Evolutionary conservation across 2,888 invertebrate genomes (phyloP).

Genomic region (Pseudanteris insignis): DNA sequence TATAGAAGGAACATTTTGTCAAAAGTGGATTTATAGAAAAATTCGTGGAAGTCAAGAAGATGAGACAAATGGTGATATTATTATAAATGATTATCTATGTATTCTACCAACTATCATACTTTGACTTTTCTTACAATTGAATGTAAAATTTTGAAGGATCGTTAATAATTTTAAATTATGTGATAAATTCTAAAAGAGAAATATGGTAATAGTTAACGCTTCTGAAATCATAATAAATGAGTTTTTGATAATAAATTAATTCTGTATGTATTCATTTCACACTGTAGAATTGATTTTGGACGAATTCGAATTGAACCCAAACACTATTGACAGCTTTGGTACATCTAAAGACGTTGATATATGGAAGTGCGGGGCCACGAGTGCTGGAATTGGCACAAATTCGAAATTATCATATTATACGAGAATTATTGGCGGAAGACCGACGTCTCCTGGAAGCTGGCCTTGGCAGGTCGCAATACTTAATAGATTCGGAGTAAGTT

Average conservation of each 20-base stretch:
- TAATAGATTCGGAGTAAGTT: conserved; percentile 79
- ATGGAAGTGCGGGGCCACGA: conserved; percentile 60
- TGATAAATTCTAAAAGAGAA: too few relatives aligned
- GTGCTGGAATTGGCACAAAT: conserved; percentile 48
- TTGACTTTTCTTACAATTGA: too few relatives aligned
- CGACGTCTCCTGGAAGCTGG: conserved; percentile 85
- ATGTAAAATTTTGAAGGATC: too few relatives aligned
- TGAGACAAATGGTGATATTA: conserved; percentile 55
- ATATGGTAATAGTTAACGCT: too few relatives aligned
- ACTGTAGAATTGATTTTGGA: conserved; percentile 45
- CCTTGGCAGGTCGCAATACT: conserved; percentile 95
- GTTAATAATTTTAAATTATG: too few relatives aligned
- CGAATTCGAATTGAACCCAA: conserved; percentile 57
- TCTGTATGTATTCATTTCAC: background rate
- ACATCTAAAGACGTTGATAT: conserved; percentile 47
- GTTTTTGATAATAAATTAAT: too few relatives aligned
- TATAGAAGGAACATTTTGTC: conserved; percentile 82
- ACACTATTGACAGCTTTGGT: conserved; percentile 53
- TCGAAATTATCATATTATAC: conserved; percentile 65
- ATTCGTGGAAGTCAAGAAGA: conserved; percentile 59
- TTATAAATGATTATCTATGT: too few relatives aligned
- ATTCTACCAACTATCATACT: too few relatives aligned
- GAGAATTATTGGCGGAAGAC: conserved; percentile 87
- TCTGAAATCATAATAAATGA: too few relatives aligned
- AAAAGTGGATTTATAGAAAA: conserved; percentile 71